Percentiles rank a stretch among this genome's conserved stretches.
phyloP scores from a whole-genome alignment of 2,113 vertebrate species.

The Microcebus jonahi region DNA sequence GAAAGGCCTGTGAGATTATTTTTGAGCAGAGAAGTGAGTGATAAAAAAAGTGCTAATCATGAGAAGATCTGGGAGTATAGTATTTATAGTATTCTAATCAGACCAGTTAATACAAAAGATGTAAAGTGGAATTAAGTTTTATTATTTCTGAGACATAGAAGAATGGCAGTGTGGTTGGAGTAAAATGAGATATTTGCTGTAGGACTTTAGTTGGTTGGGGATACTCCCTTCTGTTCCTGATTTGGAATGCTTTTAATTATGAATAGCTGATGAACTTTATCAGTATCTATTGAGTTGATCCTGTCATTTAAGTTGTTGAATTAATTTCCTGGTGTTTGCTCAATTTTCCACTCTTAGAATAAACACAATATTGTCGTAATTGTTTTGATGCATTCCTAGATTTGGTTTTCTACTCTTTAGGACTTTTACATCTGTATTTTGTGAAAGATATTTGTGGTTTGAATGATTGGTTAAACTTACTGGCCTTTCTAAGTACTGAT shows the following conservation, averaged over 20 bases:
- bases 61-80: not conserved
- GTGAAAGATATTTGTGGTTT: not conserved
- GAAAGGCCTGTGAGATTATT: not conserved
- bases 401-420: slow-evolving; percentile 4
- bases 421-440: not conserved
- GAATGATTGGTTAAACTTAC: slow-evolving; percentile 1
- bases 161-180: not conserved
- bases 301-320: not conserved
- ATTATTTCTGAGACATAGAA: not conserved
- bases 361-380: not conserved
- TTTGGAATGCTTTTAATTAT: not conserved
- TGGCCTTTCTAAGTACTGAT: not conserved
- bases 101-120: not conserved
- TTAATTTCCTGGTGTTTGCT: not conserved
- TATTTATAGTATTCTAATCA: not conserved
- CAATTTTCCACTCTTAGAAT: not conserved
- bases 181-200: not conserved
- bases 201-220: not conserved
- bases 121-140: not conserved
- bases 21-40: not conserved
- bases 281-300: not conserved
- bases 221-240: not conserved
- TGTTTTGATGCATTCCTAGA: not conserved
- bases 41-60: not conserved
- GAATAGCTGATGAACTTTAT: not conserved